A percentile compares a stretch with the other conserved stretches of the same genome.
Evolutionary conservation across 1,140 invertebrate genomes (phyloP).

Genomic region (Teleogryllus occipitalis): DNA sequence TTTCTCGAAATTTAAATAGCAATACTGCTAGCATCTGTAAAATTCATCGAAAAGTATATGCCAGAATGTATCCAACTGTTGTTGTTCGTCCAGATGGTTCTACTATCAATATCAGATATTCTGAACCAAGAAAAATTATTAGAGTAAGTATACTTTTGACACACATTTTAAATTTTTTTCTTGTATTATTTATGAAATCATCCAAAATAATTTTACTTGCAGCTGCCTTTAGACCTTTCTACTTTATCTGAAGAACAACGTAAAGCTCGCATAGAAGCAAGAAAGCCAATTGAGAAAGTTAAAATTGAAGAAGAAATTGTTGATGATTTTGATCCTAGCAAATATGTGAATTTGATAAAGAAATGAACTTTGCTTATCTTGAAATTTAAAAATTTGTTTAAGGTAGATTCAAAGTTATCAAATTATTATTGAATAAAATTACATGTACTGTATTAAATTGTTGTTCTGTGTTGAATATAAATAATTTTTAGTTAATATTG

Average conservation of each 20-base stretch:
- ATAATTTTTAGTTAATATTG: no score
- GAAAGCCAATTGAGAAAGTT: slow-evolving; percentile 67
- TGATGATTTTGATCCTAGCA: slow-evolving; percentile 65
- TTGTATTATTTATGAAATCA: neutral
- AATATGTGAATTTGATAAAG: slow-evolving; percentile 67
- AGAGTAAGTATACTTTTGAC: slow-evolving; percentile 44
- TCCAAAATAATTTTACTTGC: slow-evolving; percentile 31
- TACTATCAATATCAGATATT: slow-evolving; percentile 68
- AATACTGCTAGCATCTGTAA: slow-evolving; percentile 60
- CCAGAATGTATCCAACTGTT: slow-evolving; percentile 62
- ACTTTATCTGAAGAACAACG: slow-evolving; percentile 59
- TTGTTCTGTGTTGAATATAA: no score
- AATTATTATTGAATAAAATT: no score
- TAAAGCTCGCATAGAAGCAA: slow-evolving; percentile 50
- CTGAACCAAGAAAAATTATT: slow-evolving; percentile 76
- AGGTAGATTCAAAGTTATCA: no score
- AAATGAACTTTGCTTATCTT: slow-evolving; percentile 34
- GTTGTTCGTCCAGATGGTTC: slow-evolving; percentile 77
- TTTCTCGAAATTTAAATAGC: slow-evolving; percentile 40
- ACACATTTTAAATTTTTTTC: neutral
- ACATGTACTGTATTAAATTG: neutral
- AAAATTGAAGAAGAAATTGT: slow-evolving; percentile 65
- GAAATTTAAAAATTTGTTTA: no score
- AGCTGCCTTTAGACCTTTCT: slow-evolving; percentile 70
- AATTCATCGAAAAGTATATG: slow-evolving; percentile 57